A percentile compares a stretch with the other conserved stretches of the same genome.
phyloP scores from a whole-genome alignment of 2,888 invertebrate species.

The Callyntrura sp. region DNA sequence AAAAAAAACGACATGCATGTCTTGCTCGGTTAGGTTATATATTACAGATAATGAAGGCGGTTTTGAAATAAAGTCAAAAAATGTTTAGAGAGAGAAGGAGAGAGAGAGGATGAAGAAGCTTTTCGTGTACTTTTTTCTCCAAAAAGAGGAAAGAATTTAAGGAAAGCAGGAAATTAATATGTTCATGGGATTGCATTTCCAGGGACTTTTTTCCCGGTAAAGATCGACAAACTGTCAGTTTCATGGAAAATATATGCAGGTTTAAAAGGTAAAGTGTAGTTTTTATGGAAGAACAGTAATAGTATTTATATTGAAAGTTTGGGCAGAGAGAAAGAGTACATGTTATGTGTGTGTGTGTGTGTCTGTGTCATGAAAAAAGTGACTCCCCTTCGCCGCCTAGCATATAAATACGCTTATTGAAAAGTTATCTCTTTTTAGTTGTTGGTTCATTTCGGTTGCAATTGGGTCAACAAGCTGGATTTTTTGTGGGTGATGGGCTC shows the following conservation, averaged over 20 bases:
- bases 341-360: neutral
- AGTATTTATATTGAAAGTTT: neutral
- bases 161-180: slow-evolving; percentile 65
- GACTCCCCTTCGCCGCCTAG: neutral
- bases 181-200: neutral
- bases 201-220: neutral
- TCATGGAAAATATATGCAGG: slow-evolving; percentile 32
- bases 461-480: slow-evolving; percentile 49
- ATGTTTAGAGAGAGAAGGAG: neutral
- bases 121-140: neutral
- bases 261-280: slow-evolving; percentile 25
- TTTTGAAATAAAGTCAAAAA: slow-evolving; percentile 38
- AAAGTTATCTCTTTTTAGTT: neutral
- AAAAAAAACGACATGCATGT: no score
- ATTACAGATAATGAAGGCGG: neutral
- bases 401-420: neutral
- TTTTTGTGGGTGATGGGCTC: slow-evolving; percentile 1
- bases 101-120: neutral
- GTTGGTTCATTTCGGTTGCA: slow-evolving; percentile 44
- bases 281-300: neutral
- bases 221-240: slow-evolving; percentile 21
- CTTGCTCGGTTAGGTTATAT: no score
- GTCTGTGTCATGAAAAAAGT: neutral
- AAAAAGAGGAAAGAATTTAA: neutral
- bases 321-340: neutral